Evolutionary conservation across 2,888 invertebrate species (phyloP).

Genomic region (Euproctis similis): DNA sequence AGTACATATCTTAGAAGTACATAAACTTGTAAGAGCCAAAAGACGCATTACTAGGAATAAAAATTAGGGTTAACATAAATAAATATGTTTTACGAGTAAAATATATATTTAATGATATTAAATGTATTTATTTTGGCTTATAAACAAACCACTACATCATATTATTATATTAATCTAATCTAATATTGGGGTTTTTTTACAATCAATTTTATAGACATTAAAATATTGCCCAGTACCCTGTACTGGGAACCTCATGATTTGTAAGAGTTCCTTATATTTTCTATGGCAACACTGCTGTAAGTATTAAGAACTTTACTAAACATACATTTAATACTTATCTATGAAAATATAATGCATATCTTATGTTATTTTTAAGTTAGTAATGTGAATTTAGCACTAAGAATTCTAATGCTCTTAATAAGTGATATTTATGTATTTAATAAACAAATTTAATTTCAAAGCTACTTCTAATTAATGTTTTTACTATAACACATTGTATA

Average conservation of each 20-base stretch:
- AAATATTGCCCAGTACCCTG: constrained; percentile 38
- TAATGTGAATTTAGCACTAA: too few relatives aligned
- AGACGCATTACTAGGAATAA: too few relatives aligned
- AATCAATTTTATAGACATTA: constrained; percentile 24
- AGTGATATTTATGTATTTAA: too few relatives aligned
- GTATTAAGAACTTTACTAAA: too few relatives aligned
- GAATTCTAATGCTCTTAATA: constrained; percentile 10
- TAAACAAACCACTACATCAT: constrained; percentile 33
- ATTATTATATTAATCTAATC: constrained; percentile 27
- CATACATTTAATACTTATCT: too few relatives aligned
- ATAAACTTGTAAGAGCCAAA: too few relatives aligned
- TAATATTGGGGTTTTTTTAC: constrained; percentile 33
- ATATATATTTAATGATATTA: constrained; percentile 52
- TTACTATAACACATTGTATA: too few relatives aligned
- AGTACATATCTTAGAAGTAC: too few relatives aligned
- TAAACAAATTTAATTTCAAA: too few relatives aligned
- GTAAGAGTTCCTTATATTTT: constrained; percentile 11
- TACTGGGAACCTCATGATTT: constrained; percentile 19
- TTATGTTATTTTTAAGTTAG: too few relatives aligned
- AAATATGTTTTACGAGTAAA: constrained; percentile 38
- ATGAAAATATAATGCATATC: too few relatives aligned
- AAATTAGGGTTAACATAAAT: not conserved
- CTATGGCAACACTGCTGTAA: constrained; percentile 27
- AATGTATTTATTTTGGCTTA: constrained; percentile 40
- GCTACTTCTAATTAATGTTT: too few relatives aligned